A percentile compares a stretch with the other conserved stretches of the same genome.
Conservation (phyloP, 2,888 invertebrate species). For the Eupithecia inturbata region DNA sequence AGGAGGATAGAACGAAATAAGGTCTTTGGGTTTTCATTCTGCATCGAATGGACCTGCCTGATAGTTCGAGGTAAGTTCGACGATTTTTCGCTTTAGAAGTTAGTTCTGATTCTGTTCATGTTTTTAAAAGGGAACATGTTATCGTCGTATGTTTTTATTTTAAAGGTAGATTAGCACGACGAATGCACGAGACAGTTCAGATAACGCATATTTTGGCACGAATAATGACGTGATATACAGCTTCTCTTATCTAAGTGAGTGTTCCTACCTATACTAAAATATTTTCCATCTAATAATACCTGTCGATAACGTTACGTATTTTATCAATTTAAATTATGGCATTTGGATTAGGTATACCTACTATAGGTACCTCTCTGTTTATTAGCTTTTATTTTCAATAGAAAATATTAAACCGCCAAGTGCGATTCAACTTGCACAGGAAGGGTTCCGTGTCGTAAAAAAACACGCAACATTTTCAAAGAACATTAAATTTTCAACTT, state of each 20-base stretch:
- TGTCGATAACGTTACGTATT: neutral
- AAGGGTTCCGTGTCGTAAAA: too few relatives aligned
- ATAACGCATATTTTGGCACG: slow-evolving; percentile 6
- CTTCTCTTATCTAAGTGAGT: neutral
- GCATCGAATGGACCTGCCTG: too few relatives aligned
- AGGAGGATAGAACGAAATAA: too few relatives aligned
- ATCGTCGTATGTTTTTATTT: neutral
- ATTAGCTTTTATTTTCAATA: neutral
- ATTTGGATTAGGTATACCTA: neutral
- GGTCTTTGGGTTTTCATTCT: too few relatives aligned
- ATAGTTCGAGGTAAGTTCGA: too few relatives aligned
- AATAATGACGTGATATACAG: neutral
- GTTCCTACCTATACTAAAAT: neutral
- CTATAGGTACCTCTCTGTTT: neutral
- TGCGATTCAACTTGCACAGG: too few relatives aligned
- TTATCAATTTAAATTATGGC: slow-evolving; percentile 3
- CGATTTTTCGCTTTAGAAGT: neutral
- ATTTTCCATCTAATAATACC: slow-evolving; percentile 4
- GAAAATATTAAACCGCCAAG: too few relatives aligned
- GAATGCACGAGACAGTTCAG: slow-evolving; percentile 1
- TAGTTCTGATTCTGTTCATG: neutral
- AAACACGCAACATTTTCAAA: too few relatives aligned
- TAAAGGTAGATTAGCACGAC: neutral
- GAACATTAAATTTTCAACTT: too few relatives aligned
- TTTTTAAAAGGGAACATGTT: neutral